phyloP scores from a whole-genome alignment of 2,888 invertebrate genomes.

The Zele albiditarsus region DNA sequence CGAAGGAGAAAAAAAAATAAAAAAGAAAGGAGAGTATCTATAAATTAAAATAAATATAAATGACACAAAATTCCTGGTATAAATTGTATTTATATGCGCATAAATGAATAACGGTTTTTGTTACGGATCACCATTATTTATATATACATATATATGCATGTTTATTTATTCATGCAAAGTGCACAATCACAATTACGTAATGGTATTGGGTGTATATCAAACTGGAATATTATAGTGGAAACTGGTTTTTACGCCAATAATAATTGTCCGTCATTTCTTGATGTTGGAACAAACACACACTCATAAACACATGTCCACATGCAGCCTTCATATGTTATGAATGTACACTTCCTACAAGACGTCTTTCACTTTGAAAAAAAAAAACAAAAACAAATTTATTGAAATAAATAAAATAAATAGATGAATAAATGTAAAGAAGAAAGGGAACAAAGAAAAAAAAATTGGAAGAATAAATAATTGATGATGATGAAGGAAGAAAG shows the following conservation, averaged over 20 bases:
- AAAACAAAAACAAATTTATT: background rate
- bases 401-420: background rate
- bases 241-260: conserved; percentile 63
- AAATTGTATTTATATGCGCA: background rate
- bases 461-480: background rate
- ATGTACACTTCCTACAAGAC: background rate
- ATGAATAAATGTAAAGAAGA: background rate
- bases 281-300: conserved; percentile 50
- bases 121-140: background rate
- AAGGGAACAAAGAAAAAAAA: background rate
- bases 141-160: background rate
- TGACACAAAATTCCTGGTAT: background rate
- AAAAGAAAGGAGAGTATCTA: background rate
- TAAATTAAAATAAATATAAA: background rate
- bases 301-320: background rate
- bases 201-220: conserved; percentile 53
- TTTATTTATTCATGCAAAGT: conserved; percentile 30
- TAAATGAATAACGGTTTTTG: conserved; percentile 57
- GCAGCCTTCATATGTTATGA: background rate
- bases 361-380: conserved; percentile 9
- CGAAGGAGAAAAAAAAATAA: background rate
- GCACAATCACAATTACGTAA: conserved; percentile 63
- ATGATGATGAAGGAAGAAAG: background rate
- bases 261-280: conserved; percentile 59
- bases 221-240: conserved; percentile 66